Base-by-base conservation (phyloP, 92 coral and sea anemone species). In the Siderastrea siderea region DNA sequence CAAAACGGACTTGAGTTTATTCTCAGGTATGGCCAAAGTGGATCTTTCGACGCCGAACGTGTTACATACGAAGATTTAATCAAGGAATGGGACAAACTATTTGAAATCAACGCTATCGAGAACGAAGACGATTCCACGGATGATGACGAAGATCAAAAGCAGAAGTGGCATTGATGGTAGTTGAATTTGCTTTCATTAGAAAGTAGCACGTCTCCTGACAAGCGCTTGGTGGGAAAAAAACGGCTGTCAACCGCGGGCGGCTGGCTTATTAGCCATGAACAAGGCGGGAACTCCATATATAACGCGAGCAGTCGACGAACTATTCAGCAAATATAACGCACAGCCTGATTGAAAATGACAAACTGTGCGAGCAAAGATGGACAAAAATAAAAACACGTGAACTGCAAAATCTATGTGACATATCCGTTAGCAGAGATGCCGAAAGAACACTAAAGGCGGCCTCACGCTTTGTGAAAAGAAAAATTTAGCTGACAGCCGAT, bases 1-100 rank as follows among this genome's bases (percentile, higher is more conserved):
- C 95, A 92, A 19, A 84, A 92, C 66, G 96, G 98, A 7, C 90
- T 93, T 50, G 98, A 95, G 72, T 95, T 95, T 71, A 95, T 95
- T 10, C 80, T 95, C n/a, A 86, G 80, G 55, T 91, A 93, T 64
- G 98, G 98, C 1, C 96, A 95, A 12, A 95, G 95, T 55, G 98
- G 98, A 0, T 91, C 98, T 2, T 95, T 95, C 78, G 98, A 95
- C 68, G 92, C 96, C 7, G 94, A 91, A 6, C 81, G 86, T 75
- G 93, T 95, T 1, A 89, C 90, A 4, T 95, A 91, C 67, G 98
- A 95, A 74, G 98, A 95, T 46, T 60, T 95, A 45, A 95, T 91
- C 76, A 86, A 91, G 62, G 98, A 95, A 66, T 95, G 98, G 96
- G 98, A 95, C 67, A 71, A 89, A 84, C 70, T 95, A 12, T 95